A percentile compares a stretch with the other conserved stretches of the same genome.
These are phyloP conservation scores for Cordilura impudica DNA, from an alignment of 2,888 invertebrate species.

Conservation along the genomic window DNA sequence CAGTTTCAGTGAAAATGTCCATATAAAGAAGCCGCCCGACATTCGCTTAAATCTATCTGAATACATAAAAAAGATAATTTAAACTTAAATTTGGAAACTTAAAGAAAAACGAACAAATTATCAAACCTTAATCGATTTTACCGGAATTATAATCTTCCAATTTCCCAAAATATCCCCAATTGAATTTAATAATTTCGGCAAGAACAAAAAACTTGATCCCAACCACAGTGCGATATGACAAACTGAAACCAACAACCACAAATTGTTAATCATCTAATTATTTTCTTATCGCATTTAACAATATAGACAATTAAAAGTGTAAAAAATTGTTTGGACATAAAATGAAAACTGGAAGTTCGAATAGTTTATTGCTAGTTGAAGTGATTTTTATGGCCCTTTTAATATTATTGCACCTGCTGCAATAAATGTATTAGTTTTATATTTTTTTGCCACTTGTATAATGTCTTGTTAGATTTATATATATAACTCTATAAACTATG, in stretches of 20 bases:
- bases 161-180: no score
- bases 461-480: not conserved
- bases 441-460: not conserved
- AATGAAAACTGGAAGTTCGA: not conserved
- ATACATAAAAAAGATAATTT: no score
- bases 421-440: slow-evolving; percentile 18
- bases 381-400: slow-evolving; percentile 7
- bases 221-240: not conserved
- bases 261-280: not conserved
- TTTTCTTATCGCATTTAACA: slow-evolving; percentile 20
- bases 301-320: not conserved
- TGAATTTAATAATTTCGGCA: no score
- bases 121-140: no score
- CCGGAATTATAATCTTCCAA: no score
- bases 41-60: no score
- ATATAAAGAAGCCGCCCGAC: no score
- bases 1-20: no score
- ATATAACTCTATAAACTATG: not conserved
- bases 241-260: not conserved
- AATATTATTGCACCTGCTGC: not conserved
- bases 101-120: no score
- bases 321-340: not conserved
- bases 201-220: no score
- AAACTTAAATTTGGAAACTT: no score
- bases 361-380: not conserved